Percentiles rank a stretch among this genome's conserved stretches.
These are phyloP conservation scores for Zoanthus sociatus DNA, from an alignment of 92 coral and sea anemone species.

Conservation along the genomic window DNA sequence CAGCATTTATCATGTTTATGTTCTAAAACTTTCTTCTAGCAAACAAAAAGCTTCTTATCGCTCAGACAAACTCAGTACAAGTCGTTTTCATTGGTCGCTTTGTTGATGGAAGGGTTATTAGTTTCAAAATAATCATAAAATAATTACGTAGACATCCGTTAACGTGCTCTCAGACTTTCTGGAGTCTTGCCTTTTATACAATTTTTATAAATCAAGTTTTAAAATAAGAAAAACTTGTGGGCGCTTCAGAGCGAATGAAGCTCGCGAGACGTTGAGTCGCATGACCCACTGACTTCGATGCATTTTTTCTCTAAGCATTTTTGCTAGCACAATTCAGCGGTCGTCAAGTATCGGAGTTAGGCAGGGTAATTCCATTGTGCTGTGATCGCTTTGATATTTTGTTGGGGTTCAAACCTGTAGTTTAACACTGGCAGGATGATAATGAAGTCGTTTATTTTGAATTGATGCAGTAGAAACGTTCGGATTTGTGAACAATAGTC, in stretches of 20 bases:
- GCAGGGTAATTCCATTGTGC: background rate
- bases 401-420: background rate
- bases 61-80: conserved; percentile 10
- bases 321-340: conserved; percentile 5
- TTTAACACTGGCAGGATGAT: background rate
- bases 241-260: conserved; percentile 35
- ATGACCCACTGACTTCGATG: conserved; percentile 26
- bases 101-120: conserved; percentile 41
- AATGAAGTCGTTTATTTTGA: too few species aligned
- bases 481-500: too few species aligned
- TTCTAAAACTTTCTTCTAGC: background rate
- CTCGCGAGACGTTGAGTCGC: conserved; percentile 32
- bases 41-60: conserved; percentile 25
- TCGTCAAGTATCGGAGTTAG: conserved; percentile 4
- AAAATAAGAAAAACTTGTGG: conserved; percentile 7
- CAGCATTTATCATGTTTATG: background rate
- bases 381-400: background rate
- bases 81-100: background rate
- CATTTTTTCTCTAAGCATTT: background rate
- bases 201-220: conserved; percentile 16
- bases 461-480: too few species aligned
- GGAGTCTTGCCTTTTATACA: conserved; percentile 38
- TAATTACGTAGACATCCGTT: conserved; percentile 48
- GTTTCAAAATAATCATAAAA: conserved; percentile 18
- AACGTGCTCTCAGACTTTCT: conserved; percentile 38